Conservation (phyloP, 2,888 invertebrate species). For the Stenoptilia bipunctidactyla region DNA sequence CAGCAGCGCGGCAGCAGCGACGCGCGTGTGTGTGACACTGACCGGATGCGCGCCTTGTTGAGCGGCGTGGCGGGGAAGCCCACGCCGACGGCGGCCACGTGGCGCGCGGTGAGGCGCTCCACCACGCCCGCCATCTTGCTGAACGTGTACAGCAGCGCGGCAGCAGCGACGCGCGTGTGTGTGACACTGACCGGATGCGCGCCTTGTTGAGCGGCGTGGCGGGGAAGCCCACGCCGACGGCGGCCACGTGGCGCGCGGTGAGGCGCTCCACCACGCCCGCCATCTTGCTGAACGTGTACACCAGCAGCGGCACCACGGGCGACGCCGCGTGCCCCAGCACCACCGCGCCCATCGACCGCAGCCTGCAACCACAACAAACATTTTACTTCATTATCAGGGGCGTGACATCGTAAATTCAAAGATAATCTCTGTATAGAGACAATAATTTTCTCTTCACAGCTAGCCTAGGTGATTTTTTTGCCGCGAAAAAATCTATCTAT, state of each 20-base stretch:
- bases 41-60: too few relatives aligned
- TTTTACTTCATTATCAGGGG: too few relatives aligned
- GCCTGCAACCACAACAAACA: slow-evolving; percentile 22
- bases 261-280: slow-evolving; percentile 90
- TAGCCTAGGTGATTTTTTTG: too few relatives aligned
- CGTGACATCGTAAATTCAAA: too few relatives aligned
- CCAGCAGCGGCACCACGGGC: slow-evolving; percentile 95
- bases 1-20: too few relatives aligned
- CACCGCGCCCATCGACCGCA: slow-evolving; percentile 92
- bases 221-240: slow-evolving; percentile 97
- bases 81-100: too few relatives aligned
- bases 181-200: slow-evolving; percentile 78
- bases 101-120: too few relatives aligned
- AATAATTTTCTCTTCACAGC: too few relatives aligned
- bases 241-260: slow-evolving; percentile 85
- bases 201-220: slow-evolving; percentile 95
- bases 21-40: too few relatives aligned
- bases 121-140: too few relatives aligned
- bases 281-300: slow-evolving; percentile 96
- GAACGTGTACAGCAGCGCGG: slow-evolving; percentile 93
- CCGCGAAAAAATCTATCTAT: background rate
- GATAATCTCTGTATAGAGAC: too few relatives aligned
- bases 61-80: too few relatives aligned
- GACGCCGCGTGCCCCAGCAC: slow-evolving; percentile 94
- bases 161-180: slow-evolving; percentile 97